Evolutionary conservation across 2,797 vertebrate species (phyloP), one percentile per base, ranked within the genome.

Genomic region (Tiaroga cobitis): DNA sequence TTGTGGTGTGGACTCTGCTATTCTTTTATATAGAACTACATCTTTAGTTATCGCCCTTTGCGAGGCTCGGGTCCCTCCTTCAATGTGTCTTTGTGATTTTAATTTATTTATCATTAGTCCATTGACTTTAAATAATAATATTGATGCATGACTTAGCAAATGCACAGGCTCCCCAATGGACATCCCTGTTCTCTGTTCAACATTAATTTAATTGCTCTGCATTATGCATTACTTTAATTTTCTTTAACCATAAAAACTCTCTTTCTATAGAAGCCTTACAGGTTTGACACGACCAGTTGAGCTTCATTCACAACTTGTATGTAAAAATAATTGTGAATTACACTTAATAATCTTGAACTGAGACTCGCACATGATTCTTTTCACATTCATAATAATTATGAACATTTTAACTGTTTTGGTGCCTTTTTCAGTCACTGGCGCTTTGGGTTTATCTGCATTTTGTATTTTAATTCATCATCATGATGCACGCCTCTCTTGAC

Each of bases 371-470:
- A 46, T 32, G 34, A 46, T 18, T 34, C 41, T 67, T 34, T 67
- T 21, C 41, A 32, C 59, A n/a, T n/a, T n/a, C n/a, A 91, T 90
- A 90, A 91, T 90, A 90, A 95, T 93, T 94, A 91, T 86, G 86
- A 85, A 63, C 83, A 91, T 89, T 91, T 89, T 84, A 88, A 90
- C 89, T 49, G 46, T 49, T 18, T 49, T 94, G 51, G 51, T 54
- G 92, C 84, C 84, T 75, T 89, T 70, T 85, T 68, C 61, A 92
- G 90, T 92, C 92, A 82, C 68, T 87, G 90, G 90, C 90, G 85
- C 84, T 81, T 82, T 2, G 72, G 9, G 72, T 74, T 74, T 32
- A 32, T 85, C 79, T 61, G 82, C 73, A 86, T 92, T 84, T 77
- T 61, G 82, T 73, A 84, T 92, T 24, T 94, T 93, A 93, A 51